Base-by-base conservation (phyloP, 2,888 invertebrate genomes). In the Hydroisotoma schaefferi region DNA sequence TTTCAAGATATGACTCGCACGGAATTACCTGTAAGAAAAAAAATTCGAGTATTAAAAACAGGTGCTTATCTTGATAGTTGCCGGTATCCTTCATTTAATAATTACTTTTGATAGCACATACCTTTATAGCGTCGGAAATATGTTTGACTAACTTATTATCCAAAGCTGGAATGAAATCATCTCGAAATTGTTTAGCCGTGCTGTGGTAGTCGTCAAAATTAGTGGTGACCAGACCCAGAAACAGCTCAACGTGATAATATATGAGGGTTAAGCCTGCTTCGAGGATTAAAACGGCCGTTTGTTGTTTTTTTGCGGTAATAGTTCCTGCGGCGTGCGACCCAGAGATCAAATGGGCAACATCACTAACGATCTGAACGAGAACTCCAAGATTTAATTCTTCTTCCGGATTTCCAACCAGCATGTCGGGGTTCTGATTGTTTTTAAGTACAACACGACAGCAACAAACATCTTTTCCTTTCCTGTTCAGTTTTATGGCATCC, bases 181-280 rank as follows among this genome's bases (percentile, higher is more conserved):
- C 51, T 29, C 25, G 37, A 23, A 59, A 59, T 20, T 38, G 40
- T 40, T 58, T 58, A 2, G 51, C 49, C 8, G 28, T 49, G 15
- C 28, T 26, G n/a, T 29, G 49, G 10, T 37, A 46, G 2, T 38
- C 22, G 12, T 37, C 27, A 8, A 38, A 48, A 2, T 28, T 29
- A 0, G 12, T 25, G 20, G 51, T 46, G 18, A 52, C 46, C 15
- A 55, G 61, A 2, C 43, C 47, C 1, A 70, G 10, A 33, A 67
- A 67, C 10, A 60, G 37, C 23, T 70, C 68, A 6, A 52, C 47
- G 23, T 71, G 72, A 18, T 55, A 62, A 47, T 58, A 68, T 10
- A 62, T 52, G 1, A 72, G 40, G 4, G 65, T 58, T 1, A 72
- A 59, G 10, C 72, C 70, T 38, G 64, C 55, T 48, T 72, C 69